A percentile compares a stretch with the other conserved stretches of the same genome.
phyloP scores from a whole-genome alignment of 2,888 invertebrate species.

The Mechanitis messenoides region DNA sequence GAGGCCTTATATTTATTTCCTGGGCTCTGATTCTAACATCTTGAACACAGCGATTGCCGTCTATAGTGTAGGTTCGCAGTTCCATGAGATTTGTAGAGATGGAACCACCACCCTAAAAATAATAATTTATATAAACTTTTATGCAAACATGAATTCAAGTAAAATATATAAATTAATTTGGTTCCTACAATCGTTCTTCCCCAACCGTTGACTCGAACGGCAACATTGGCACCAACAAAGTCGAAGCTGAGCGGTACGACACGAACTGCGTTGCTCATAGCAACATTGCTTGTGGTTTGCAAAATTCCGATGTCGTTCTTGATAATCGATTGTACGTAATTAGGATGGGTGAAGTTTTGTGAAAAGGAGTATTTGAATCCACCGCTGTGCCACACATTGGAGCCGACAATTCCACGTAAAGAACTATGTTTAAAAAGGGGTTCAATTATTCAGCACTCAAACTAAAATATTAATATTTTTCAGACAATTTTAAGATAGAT shows the following conservation, averaged over 20 bases:
- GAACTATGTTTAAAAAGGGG: too few relatives aligned
- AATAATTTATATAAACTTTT: too few relatives aligned
- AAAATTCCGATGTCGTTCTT: conserved; percentile 43
- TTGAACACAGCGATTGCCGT: conserved; percentile 32
- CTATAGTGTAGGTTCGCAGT: conserved; percentile 30
- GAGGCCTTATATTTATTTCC: conserved; percentile 32
- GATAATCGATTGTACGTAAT: conserved; percentile 17
- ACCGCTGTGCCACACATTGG: too few relatives aligned
- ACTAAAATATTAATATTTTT: not conserved
- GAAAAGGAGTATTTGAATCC: too few relatives aligned
- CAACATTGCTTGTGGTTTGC: conserved; percentile 27
- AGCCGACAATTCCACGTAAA: too few relatives aligned
- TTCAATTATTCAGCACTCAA: too few relatives aligned
- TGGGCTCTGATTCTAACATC: conserved; percentile 27
- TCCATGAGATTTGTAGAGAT: conserved; percentile 36
- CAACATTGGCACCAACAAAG: conserved; percentile 29
- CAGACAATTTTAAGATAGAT: too few relatives aligned
- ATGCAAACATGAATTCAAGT: too few relatives aligned
- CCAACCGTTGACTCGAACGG: conserved; percentile 38
- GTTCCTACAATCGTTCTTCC: conserved; percentile 27
- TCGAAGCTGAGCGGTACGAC: conserved; percentile 28
- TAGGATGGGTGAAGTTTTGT: not conserved
- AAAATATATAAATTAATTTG: not conserved
- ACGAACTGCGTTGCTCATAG: conserved; percentile 20
- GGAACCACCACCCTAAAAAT: conserved; percentile 40